These are phyloP conservation scores for Gymnothorax javanicus DNA, from an alignment of 2,797 vertebrate species.

Conservation along the genomic window DNA sequence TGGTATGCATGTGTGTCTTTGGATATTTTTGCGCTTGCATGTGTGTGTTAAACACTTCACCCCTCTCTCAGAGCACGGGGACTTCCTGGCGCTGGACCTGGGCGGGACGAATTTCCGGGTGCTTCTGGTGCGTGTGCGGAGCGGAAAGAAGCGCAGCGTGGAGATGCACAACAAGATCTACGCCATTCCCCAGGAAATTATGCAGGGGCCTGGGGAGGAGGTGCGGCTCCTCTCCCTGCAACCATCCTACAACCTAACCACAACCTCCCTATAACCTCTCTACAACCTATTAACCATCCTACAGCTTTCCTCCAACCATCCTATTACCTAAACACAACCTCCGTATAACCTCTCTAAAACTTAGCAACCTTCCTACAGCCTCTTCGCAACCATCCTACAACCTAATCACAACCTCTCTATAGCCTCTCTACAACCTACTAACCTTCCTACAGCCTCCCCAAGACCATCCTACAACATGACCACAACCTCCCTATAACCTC, in stretches of 20 bases:
- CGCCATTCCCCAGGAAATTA: slow-evolving; percentile 83
- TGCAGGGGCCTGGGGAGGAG: slow-evolving; percentile 94
- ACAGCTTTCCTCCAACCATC: background rate
- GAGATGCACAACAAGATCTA: slow-evolving; percentile 99
- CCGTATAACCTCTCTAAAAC: background rate
- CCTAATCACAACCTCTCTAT: background rate
- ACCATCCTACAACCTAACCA: no score
- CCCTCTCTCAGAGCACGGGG: slow-evolving; percentile 80
- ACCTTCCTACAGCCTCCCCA: background rate
- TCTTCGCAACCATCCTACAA: background rate
- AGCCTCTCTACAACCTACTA: background rate
- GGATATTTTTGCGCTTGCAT: no score
- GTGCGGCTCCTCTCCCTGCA: slow-evolving; percentile 58
- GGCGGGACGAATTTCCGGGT: slow-evolving; percentile 95
- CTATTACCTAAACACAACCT: background rate
- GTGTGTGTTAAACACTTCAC: no score
- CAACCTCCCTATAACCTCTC: background rate
- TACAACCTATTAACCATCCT: background rate
- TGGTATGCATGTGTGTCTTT: slow-evolving; percentile 3
- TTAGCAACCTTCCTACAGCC: background rate
- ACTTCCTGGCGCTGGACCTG: slow-evolving; percentile 92
- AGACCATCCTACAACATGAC: background rate
- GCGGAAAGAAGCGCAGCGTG: slow-evolving; percentile 76
- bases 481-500: background rate
- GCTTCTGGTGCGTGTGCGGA: slow-evolving; percentile 84